Base-by-base conservation (phyloP, 2,888 invertebrate species). In the Polydrusus cervinus region DNA sequence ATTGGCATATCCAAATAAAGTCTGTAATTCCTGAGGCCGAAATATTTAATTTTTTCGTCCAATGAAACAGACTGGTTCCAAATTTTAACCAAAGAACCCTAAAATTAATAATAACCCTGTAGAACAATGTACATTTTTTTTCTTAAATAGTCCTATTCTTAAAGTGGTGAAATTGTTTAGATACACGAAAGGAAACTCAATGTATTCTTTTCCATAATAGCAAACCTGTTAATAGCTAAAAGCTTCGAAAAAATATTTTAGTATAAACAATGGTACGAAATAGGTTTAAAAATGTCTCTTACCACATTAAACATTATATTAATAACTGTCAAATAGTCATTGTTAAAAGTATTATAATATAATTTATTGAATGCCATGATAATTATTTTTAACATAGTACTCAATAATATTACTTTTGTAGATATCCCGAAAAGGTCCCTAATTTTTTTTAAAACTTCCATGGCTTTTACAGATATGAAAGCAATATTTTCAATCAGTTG, bases 1-100 rank as follows among this genome's bases (percentile, higher is more conserved):
- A 38, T 10, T 6, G 74, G 74, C 70, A 69, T 64, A 47, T 70
- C 74, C 11, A 68, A 43, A 43, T 68, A 74, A n/a, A 74, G 43
- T 16, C 67, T 38, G 30, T 68, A 74, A 18, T 43, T 68, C 14
- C 16, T 38, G 13, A 72, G 14, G 2, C 47, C 72, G 45, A 67
- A 57, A 10, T 49, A 18, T 30, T 51, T 53, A 20, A 74, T 40
- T 20, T 45, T 51, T 14, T 47, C 47, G 11, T 62, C 11, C 14
- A 74, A 38, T 20, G n/a, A 11, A 9, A n/a, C 3, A 7, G 43
- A 62, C 30, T 57, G 68, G 40, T n/a, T 62, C 61, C 61, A 51
- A 1, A 68, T 62, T 30, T 18, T 67, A 10, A 61, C 16, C n/a
- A 67, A n/a, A 8, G 11, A 9, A 43, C 61, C 6, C 73, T 74